Evolutionary conservation across 2,888 invertebrate species (phyloP).

Genomic region (Cheilosia variabilis): DNA sequence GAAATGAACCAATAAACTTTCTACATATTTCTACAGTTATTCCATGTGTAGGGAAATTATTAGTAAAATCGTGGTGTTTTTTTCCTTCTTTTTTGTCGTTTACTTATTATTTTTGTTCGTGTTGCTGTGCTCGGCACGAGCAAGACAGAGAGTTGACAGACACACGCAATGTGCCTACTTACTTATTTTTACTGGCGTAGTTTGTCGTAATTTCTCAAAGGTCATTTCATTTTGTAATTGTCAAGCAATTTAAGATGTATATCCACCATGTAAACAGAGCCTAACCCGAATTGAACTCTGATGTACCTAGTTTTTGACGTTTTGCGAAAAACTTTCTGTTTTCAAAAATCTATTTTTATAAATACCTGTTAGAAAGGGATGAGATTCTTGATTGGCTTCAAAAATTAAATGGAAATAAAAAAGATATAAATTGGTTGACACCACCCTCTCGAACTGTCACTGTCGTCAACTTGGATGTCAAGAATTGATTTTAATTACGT

Average conservation of each 20-base stretch:
- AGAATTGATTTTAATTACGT: constrained; percentile 3
- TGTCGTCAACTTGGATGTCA: not conserved
- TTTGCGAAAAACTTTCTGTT: constrained; percentile 6
- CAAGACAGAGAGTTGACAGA: constrained; percentile 31
- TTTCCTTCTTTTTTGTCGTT: constrained; percentile 1
- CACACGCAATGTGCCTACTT: not conserved
- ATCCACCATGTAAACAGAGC: constrained; percentile 19
- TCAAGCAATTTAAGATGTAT: not conserved
- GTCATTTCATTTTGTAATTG: constrained; percentile 61
- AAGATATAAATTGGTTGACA: not conserved
- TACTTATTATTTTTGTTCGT: not conserved
- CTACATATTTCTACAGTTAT: constrained; percentile 53
- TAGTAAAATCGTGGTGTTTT: not conserved
- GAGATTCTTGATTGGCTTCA: not conserved
- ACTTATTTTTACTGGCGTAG: constrained; percentile 28
- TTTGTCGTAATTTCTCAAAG: constrained; percentile 48
- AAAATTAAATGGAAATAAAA: too few relatives aligned
- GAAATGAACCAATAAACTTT: constrained; percentile 73
- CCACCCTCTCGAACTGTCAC: constrained; percentile 16
- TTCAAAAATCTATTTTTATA: constrained; percentile 33
- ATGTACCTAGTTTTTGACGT: not conserved
- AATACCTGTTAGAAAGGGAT: constrained; percentile 39
- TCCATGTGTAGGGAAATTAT: constrained; percentile 60
- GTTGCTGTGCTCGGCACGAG: constrained; percentile 22
- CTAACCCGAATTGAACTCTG: not conserved